Evolutionary conservation across 2,113 vertebrate genomes (phyloP).

Genomic region (Triplophysa dalaica): DNA sequence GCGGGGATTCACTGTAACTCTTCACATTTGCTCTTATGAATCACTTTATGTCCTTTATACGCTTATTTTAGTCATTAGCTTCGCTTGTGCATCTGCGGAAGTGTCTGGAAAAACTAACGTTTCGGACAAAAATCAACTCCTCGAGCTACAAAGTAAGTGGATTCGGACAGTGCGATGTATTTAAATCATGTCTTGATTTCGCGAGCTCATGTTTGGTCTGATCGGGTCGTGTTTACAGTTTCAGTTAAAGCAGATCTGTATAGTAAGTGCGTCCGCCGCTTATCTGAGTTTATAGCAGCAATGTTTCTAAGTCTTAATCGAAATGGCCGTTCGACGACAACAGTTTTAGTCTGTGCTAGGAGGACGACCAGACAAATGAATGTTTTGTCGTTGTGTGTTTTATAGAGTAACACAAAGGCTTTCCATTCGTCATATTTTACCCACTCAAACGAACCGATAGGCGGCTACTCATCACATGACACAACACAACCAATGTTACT

Average conservation of each 20-base stretch:
- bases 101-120: constrained; percentile 51
- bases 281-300: not conserved
- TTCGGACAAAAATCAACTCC: constrained; percentile 63
- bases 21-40: constrained; percentile 39
- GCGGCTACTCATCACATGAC: constrained; percentile 43
- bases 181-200: not conserved
- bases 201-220: not conserved
- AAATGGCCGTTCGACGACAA: not conserved
- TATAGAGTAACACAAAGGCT: not conserved
- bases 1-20: constrained; percentile 48
- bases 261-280: not conserved
- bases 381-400: not conserved
- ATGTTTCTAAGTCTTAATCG: not conserved
- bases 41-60: constrained; percentile 54
- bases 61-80: constrained; percentile 55
- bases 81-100: constrained; percentile 58
- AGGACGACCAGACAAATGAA: not conserved
- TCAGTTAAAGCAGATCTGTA: constrained; percentile 13
- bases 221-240: not conserved
- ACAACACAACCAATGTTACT: not conserved
- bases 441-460: constrained; percentile 15
- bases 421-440: not conserved
- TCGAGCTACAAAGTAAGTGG: constrained; percentile 74
- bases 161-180: constrained; percentile 2
- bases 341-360: not conserved